phyloP scores from a whole-genome alignment of 2,888 invertebrate species.

The Cataglyphis rosenhaueri region DNA sequence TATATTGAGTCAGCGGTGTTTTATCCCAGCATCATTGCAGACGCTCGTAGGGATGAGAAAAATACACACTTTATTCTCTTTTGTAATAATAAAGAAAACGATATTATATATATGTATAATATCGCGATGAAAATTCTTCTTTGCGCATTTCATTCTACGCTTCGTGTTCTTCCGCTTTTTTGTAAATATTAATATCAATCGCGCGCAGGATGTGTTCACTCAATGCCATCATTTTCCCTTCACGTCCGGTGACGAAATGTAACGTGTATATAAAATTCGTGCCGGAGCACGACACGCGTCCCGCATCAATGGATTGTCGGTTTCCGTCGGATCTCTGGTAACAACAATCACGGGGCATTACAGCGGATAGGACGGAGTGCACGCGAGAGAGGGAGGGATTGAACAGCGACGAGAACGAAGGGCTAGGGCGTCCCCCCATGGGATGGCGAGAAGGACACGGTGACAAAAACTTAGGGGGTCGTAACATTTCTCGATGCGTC shows the following conservation, averaged over 20 bases:
- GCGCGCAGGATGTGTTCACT: slow-evolving; percentile 70
- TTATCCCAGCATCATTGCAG: background rate
- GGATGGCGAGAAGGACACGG: slow-evolving; percentile 56
- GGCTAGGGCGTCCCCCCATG: slow-evolving; percentile 18
- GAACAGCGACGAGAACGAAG: slow-evolving; percentile 33
- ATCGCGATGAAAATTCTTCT: background rate
- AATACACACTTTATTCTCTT: background rate
- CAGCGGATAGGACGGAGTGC: slow-evolving; percentile 33
- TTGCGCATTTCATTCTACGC: background rate
- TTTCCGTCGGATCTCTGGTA: slow-evolving; percentile 78
- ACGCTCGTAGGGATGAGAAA: background rate
- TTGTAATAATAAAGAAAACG: background rate
- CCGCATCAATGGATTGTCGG: slow-evolving; percentile 81
- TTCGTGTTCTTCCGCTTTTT: slow-evolving; percentile 51
- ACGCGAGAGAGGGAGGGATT: slow-evolving; percentile 53
- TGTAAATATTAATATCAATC: slow-evolving; percentile 73
- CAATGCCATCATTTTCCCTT: slow-evolving; percentile 73
- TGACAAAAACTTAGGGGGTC: slow-evolving; percentile 65
- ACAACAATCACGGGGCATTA: slow-evolving; percentile 75
- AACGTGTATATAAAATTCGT: slow-evolving; percentile 72
- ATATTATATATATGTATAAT: background rate
- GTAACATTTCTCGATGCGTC: slow-evolving; percentile 61
- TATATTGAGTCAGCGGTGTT: slow-evolving; percentile 51
- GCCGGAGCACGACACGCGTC: slow-evolving; percentile 71
- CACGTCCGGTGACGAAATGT: slow-evolving; percentile 72